Evolutionary conservation across 2,113 vertebrate genomes (phyloP).

Genomic region (Brachyhypopomus gauderio): DNA sequence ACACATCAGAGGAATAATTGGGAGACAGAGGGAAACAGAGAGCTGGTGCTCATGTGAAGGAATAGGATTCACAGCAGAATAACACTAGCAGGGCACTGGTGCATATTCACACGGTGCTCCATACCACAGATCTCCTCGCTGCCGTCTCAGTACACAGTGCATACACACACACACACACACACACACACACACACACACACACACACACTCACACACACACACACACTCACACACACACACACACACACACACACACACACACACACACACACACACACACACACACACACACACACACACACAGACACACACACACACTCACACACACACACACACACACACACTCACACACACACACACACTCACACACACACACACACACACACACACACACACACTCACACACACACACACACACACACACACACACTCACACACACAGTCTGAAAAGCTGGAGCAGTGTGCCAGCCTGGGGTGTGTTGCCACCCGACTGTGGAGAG

Average conservation of each 20-base stretch:
- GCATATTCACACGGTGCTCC: conserved; percentile 21
- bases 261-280: no score
- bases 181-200: neutral
- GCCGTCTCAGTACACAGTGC: neutral
- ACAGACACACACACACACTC: no score
- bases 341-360: no score
- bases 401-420: neutral
- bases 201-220: neutral
- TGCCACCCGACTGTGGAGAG: conserved; percentile 53
- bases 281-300: no score
- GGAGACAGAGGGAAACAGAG: conserved; percentile 86
- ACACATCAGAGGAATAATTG: conserved; percentile 79
- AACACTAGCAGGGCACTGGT: neutral
- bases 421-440: conserved; percentile 37
- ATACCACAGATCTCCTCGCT: neutral
- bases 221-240: neutral
- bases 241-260: no score
- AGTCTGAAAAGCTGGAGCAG: conserved; percentile 18
- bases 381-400: neutral
- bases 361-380: no score
- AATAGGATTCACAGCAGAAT: conserved; percentile 30
- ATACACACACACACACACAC: no score
- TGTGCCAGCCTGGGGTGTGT: conserved; percentile 48
- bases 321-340: no score
- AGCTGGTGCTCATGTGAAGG: conserved; percentile 71